Conservation (phyloP, 2,797 vertebrate genomes). For the Limosa lapponica region DNA sequence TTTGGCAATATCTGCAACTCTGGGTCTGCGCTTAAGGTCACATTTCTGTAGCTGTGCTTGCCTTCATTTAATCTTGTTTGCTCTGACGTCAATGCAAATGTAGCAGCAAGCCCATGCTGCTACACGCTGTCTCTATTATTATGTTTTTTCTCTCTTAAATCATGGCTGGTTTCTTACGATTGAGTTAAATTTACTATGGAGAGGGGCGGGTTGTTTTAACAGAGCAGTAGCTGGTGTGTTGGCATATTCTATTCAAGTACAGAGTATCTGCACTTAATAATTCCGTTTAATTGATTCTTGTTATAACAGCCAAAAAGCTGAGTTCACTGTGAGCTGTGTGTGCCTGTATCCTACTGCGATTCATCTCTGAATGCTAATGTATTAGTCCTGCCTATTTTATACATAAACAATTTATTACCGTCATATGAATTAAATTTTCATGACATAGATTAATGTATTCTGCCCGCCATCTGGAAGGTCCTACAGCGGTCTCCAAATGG, state of each 20-base stretch:
- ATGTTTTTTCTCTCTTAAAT: background rate
- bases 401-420: conserved; percentile 59
- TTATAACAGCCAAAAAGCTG: conserved; percentile 11
- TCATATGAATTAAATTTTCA: conserved; percentile 57
- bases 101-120: conserved; percentile 55
- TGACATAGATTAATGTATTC: conserved; percentile 57
- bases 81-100: conserved; percentile 72
- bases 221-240: background rate
- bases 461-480: conserved; percentile 55
- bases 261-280: conserved; percentile 15
- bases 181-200: conserved; percentile 24
- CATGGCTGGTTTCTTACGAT: conserved; percentile 8
- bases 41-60: conserved; percentile 61
- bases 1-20: conserved; percentile 49
- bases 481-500: conserved; percentile 16
- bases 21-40: conserved; percentile 59
- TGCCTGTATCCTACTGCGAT: background rate
- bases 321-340: background rate
- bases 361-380: conserved; percentile 39
- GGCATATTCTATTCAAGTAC: background rate
- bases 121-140: conserved; percentile 22
- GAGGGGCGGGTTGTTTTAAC: background rate
- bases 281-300: conserved; percentile 16
- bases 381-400: conserved; percentile 44
- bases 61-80: conserved; percentile 71